These are phyloP conservation scores for Enoplolaimus lenunculus DNA, from an alignment of 2,888 invertebrate species.

Conservation along the genomic window DNA sequence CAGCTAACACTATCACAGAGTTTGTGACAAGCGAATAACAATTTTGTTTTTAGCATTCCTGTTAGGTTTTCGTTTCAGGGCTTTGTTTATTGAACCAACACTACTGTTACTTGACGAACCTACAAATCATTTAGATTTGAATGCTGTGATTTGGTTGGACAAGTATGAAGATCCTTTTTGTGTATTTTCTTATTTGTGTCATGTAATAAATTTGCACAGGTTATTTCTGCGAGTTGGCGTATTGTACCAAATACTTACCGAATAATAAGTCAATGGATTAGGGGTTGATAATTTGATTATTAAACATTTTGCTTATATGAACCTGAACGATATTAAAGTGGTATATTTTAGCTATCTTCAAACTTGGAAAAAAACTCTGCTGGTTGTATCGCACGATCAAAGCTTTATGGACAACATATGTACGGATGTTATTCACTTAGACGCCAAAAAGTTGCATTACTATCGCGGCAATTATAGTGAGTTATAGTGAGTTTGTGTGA, in stretches of 20 bases:
- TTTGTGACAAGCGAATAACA: no score
- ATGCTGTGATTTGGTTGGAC: slow-evolving; percentile 99
- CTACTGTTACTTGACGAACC: slow-evolving; percentile 94
- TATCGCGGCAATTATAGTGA: slow-evolving; percentile 84
- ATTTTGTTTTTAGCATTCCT: no score
- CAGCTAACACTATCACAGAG: no score
- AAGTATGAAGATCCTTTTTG: no score
- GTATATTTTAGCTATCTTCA: slow-evolving; percentile 63
- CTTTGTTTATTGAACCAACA: slow-evolving; percentile 89
- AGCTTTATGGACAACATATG: slow-evolving; percentile 98
- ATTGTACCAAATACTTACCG: no score
- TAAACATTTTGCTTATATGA: no score
- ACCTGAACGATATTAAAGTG: no score
- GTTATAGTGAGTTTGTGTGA: slow-evolving; percentile 23
- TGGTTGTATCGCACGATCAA: slow-evolving; percentile 98
- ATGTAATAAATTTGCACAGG: no score
- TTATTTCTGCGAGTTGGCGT: no score
- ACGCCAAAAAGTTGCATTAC: slow-evolving; percentile 79
- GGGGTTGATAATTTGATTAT: slow-evolving; percentile 50
- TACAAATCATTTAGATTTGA: slow-evolving; percentile 95
- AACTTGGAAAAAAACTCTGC: slow-evolving; percentile 92
- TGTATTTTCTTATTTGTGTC: no score
- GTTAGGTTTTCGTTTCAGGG: slow-evolving; percentile 48
- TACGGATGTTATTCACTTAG: slow-evolving; percentile 93
- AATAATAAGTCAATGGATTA: no score